Evolutionary conservation across 2,113 vertebrate genomes (phyloP), one percentile per base, ranked within the genome.

Genomic region (Numenius arquata): DNA sequence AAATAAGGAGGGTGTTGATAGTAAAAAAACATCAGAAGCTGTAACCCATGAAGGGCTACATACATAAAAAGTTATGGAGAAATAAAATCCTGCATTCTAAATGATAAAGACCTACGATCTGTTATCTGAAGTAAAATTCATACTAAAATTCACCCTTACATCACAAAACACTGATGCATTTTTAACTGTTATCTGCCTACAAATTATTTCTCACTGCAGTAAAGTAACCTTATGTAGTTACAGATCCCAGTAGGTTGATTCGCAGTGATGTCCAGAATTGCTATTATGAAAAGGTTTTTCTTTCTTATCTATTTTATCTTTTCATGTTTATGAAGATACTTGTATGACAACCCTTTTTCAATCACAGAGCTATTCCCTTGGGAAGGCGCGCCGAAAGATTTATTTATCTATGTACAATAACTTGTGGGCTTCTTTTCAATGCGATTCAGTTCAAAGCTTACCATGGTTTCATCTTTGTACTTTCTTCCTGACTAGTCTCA

Each of bases 51-150:
- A 87, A 89, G 10, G 16, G 8, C 6, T 22, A 38, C 0, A 1
- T 34, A 22, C 3, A 25, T 45, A 40, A 83, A 70, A 70, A 68
- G 6, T 27, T 30, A 78, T 0, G 3, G 34, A 93, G 73, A 82
- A 82, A 72, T 26, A 61, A 82, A 88, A 50, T 48, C 29, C 23
- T 32, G 9, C 19, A 19, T 47, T 82, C 56, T 90, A 66, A 62
- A 82, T 4, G 0, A 72, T 36, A 71, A 62, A 77, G 20, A 52
- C 8, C 21, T 85, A 15, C 0, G 0, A 12, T 36, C 6, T 27
- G 5, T 27, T 66, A 72, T 14, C 15, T 12, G 16, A 77, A 83
- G 23, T 71, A 71, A 67, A 83, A 80, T 25, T 55, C 32, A 41
- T 30, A 13, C 15, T 91, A n/a, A 88, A 80, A 29, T 26, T 30